Conservation (phyloP, 2,113 vertebrate genomes). For the Eptesicus fuscus region DNA sequence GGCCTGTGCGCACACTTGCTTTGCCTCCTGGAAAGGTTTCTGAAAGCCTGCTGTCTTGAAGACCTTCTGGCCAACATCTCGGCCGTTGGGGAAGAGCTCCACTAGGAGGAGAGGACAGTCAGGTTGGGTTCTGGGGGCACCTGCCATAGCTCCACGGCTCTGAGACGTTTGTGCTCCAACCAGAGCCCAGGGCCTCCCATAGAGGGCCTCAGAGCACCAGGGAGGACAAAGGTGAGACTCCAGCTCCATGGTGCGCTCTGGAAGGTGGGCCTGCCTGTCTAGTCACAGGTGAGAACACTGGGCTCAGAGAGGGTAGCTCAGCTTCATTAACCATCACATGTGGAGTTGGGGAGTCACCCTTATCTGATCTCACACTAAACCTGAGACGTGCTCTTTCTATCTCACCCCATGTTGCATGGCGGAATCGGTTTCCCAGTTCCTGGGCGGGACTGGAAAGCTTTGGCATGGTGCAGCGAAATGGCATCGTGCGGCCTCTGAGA, state of each 20-base stretch:
- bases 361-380: neutral
- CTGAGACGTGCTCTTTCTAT: neutral
- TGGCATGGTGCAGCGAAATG: neutral
- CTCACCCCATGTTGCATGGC: accelerated
- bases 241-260: accelerated
- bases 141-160: neutral
- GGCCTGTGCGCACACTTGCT: slow-evolving; percentile 37
- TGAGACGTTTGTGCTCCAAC: no score
- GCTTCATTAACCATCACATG: neutral
- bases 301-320: neutral
- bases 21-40: slow-evolving; percentile 49
- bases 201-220: neutral
- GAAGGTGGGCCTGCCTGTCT: neutral
- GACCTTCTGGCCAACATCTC: slow-evolving; percentile 65
- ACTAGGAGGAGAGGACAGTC: slow-evolving; percentile 46
- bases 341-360: neutral
- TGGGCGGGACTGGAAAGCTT: neutral
- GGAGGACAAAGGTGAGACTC: neutral
- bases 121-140: neutral
- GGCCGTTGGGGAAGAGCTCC: slow-evolving; percentile 58
- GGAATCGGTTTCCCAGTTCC: neutral
- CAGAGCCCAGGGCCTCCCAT: neutral
- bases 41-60: slow-evolving; percentile 55
- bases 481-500: neutral
- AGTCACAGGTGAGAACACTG: neutral